These are phyloP conservation scores for Dichetophora obliterata DNA, from an alignment of 2,888 invertebrate genomes.

Conservation along the genomic window DNA sequence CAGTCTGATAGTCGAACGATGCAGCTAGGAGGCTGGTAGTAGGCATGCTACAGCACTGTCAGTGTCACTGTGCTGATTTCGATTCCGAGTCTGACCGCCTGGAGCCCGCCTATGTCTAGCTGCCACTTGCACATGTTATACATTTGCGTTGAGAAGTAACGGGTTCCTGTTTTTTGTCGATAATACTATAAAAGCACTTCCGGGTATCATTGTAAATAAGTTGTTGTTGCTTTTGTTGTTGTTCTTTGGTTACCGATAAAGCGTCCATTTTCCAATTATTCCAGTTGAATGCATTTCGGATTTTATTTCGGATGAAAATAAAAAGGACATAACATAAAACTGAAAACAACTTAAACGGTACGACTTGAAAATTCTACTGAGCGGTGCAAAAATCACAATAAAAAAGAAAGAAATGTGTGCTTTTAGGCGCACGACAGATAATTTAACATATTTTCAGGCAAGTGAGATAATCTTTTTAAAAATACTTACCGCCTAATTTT, in stretches of 20 bases:
- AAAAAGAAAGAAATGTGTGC: no score
- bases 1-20: not conserved
- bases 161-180: not conserved
- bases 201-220: conserved; percentile 35
- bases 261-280: conserved; percentile 57
- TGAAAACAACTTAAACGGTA: not conserved
- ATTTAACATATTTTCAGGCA: not conserved
- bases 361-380: not conserved
- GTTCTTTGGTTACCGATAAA: conserved; percentile 53
- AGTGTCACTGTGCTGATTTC: not conserved
- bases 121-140: conserved; percentile 2
- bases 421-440: not conserved
- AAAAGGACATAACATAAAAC: not conserved
- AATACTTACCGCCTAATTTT: no score
- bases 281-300: conserved; percentile 56
- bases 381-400: not conserved
- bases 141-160: no score
- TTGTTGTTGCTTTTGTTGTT: not conserved
- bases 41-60: not conserved
- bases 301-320: conserved; percentile 14
- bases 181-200: conserved; percentile 25
- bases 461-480: not conserved
- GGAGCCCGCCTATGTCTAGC: not conserved
- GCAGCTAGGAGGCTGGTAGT: not conserved
- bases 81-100: not conserved